Evolutionary conservation across 1,140 invertebrate genomes (phyloP), one percentile per base, ranked within the genome.

Genomic region (Drosophila teissieri): DNA sequence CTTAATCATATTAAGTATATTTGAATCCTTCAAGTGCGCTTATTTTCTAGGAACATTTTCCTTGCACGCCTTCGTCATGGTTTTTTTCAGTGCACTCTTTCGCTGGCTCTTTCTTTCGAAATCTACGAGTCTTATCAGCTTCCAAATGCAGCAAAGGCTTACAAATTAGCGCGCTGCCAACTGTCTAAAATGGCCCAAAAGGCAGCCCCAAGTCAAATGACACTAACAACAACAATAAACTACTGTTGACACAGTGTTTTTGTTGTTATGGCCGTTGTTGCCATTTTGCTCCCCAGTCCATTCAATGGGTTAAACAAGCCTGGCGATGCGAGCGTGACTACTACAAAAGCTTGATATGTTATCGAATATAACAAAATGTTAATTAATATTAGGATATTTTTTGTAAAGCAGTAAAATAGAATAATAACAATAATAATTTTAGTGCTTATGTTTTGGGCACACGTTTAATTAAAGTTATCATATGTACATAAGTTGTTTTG

Each of bases 151-250:
- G 84, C 65, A 36, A 80, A 55, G 76, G 84, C 84, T 90, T 89
- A 89, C 84, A 89, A 89, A 89, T 89, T 89, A 89, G 84, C 84
- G 84, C 85, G 80, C 73, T 90, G 85, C 85, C 86, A 84, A 89
- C 73, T 90, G 85, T 80, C 76, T 82, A 73, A 80, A 73, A 78
- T 77, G 80, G 80, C 80, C 80, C 79, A 88, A 83, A 88, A 89
- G 76, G 83, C 83, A 73, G 74, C 22, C 84, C 79, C 80, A 78
- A 89, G 84, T 89, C 84, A 89, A 89, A 89, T 89, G 84, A 89
- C 80, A 90, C 84, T 80, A 84, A 89, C 85, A 89, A 89, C 84
- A 88, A 88, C 85, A 89, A 89, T 89, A 89, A 89, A 89, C 84
- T 78, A 89, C 80, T 80, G 84, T 84, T 84, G 84, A 89, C 84